phyloP scores from a whole-genome alignment of 2,888 invertebrate species.

The Cremastobaeus sp. region DNA sequence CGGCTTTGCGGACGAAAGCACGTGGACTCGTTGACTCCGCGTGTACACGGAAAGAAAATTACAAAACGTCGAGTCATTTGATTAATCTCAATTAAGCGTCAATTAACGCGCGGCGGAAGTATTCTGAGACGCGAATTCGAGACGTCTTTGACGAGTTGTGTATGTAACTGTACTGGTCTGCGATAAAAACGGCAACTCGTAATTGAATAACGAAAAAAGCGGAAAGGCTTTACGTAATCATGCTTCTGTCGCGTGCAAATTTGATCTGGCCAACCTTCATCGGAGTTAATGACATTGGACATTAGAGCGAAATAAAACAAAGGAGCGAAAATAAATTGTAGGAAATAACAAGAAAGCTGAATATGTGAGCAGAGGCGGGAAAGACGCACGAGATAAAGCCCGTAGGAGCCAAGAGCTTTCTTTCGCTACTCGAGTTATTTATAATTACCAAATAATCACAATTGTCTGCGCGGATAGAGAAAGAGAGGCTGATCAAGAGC shows the following conservation, averaged over 20 bases:
- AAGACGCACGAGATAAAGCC: slow-evolving; percentile 23
- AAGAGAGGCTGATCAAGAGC: slow-evolving; percentile 31
- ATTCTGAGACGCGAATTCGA: not conserved
- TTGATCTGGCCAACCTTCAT: slow-evolving; percentile 14
- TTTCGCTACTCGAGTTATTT: slow-evolving; percentile 40
- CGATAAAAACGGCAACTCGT: no score
- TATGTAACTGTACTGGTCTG: no score
- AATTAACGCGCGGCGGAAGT: slow-evolving; percentile 17
- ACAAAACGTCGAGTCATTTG: slow-evolving; percentile 20
- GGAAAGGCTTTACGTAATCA: not conserved
- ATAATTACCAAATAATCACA: slow-evolving; percentile 52
- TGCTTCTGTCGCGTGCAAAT: not conserved
- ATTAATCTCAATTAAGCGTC: slow-evolving; percentile 33
- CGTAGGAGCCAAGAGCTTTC: slow-evolving; percentile 38
- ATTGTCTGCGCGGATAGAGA: slow-evolving; percentile 39
- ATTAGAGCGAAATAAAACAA: slow-evolving; percentile 1
- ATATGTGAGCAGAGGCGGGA: slow-evolving; percentile 10
- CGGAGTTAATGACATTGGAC: slow-evolving; percentile 39
- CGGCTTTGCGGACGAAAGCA: slow-evolving; percentile 8
- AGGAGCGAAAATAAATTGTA: slow-evolving; percentile 21
- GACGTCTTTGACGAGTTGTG: not conserved
- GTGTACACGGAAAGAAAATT: slow-evolving; percentile 23
- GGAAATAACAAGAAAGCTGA: slow-evolving; percentile 6
- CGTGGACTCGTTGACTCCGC: slow-evolving; percentile 27
- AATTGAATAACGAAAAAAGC: no score